Evolutionary conservation across 1,140 invertebrate species (phyloP).

Genomic region (Drosophila parvula): DNA sequence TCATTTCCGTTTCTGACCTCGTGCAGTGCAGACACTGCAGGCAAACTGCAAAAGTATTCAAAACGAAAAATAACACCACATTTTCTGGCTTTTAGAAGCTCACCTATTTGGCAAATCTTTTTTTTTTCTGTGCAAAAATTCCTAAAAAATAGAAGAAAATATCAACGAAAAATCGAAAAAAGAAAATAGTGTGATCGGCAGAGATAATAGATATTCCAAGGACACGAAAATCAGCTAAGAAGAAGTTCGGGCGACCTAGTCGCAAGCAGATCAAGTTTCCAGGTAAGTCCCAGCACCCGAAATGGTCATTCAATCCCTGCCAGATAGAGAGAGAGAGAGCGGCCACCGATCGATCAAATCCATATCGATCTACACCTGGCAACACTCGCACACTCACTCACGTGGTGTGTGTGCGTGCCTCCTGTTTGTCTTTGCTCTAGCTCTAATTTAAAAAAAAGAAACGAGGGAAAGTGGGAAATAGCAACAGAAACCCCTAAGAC

Average conservation of each 20-base stretch:
- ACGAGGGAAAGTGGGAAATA: conserved; percentile 4
- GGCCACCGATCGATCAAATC: conserved; percentile 27
- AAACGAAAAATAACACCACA: not conserved
- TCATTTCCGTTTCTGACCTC: conserved; percentile 75
- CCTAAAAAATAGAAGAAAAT: not conserved
- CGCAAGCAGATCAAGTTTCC: conserved; percentile 51
- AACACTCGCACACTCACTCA: conserved; percentile 54
- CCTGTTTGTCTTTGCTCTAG: conserved; percentile 74
- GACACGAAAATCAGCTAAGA: not conserved
- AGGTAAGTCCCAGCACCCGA: conserved; percentile 16
- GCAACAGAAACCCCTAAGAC: conserved; percentile 32
- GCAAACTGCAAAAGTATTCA: conserved; percentile 19
- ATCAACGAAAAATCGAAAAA: not conserved
- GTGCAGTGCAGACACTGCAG: conserved; percentile 56
- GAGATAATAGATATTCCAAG: not conserved
- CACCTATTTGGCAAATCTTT: conserved; percentile 11
- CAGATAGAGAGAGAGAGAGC: conserved; percentile 8
- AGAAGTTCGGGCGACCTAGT: conserved; percentile 55
- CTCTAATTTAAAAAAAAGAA: conserved; percentile 75
- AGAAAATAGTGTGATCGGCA: not conserved
- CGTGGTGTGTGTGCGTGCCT: conserved; percentile 12
- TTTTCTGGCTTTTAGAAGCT: conserved; percentile 8
- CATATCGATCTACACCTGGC: conserved; percentile 61
- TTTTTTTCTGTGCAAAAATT: conserved; percentile 39
- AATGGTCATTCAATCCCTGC: conserved; percentile 31